Evolutionary conservation across 1,140 invertebrate genomes (phyloP).

Genomic region (Lepidurus arcticus): DNA sequence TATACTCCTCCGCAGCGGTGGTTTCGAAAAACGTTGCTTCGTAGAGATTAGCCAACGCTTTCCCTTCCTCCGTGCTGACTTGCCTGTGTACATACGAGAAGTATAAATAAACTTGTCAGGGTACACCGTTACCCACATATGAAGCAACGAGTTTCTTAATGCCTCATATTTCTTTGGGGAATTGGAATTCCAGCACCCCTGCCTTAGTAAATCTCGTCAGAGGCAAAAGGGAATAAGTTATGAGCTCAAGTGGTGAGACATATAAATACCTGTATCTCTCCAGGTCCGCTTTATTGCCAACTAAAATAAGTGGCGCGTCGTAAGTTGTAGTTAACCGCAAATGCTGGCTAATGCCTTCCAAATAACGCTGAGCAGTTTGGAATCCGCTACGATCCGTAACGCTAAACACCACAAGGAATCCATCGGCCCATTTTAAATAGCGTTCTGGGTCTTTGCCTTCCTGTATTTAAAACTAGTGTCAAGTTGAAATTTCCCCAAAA

Average conservation of each 20-base stretch:
- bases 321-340: constrained; percentile 40
- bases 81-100: constrained; percentile 41
- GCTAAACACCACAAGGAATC: constrained; percentile 46
- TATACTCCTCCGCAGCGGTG: constrained; percentile 46
- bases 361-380: constrained; percentile 44
- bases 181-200: not conserved
- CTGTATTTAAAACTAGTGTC: not conserved
- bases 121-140: constrained; percentile 2
- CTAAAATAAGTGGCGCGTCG: constrained; percentile 44
- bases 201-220: constrained; percentile 4
- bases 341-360: constrained; percentile 44
- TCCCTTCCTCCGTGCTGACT: constrained; percentile 44
- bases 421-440: constrained; percentile 49
- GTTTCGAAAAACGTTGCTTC: constrained; percentile 45
- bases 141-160: constrained; percentile 23
- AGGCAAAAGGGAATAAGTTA: not conserved
- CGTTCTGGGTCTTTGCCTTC: constrained; percentile 42
- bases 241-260: constrained; percentile 14
- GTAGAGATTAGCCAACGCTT: constrained; percentile 41
- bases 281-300: constrained; percentile 49
- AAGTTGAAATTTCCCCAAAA: too few species aligned
- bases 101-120: not conserved
- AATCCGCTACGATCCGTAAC: constrained; percentile 45
- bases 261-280: constrained; percentile 46
- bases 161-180: constrained; percentile 4